Evolutionary conservation across 2,113 vertebrate species (phyloP).

Genomic region (Alethe diademata): DNA sequence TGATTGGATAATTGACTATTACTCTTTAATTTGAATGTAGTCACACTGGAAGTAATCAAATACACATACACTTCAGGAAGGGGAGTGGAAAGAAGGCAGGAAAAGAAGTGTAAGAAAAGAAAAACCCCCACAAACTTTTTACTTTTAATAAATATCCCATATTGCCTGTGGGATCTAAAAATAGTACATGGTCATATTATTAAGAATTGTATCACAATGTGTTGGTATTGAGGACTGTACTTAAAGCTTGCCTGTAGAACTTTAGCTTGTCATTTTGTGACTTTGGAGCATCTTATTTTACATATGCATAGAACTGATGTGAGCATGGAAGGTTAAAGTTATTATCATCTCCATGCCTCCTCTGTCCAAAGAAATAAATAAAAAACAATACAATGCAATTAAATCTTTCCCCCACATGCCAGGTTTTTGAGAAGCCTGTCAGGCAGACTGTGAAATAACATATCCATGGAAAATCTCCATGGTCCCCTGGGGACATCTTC

Average conservation of each 20-base stretch:
- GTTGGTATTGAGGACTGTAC: background rate
- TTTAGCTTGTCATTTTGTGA: background rate
- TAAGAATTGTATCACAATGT: background rate
- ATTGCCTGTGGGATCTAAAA: background rate
- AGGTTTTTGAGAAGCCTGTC: background rate
- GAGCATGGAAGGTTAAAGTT: background rate
- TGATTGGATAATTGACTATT: constrained; percentile 8
- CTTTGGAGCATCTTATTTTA: background rate
- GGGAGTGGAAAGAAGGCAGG: background rate
- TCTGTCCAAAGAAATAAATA: background rate
- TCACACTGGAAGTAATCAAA: background rate
- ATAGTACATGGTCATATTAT: background rate
- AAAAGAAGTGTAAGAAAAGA: background rate
- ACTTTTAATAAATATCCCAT: background rate
- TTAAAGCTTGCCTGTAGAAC: background rate
- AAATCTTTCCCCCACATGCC: background rate
- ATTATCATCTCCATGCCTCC: background rate
- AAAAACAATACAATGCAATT: background rate
- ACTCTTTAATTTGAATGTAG: background rate
- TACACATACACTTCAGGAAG: background rate
- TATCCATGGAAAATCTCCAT: background rate
- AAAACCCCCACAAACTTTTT: background rate
- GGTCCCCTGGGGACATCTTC: too few relatives aligned
- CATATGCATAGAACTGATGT: accelerated
- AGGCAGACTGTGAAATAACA: background rate